Base-by-base conservation (phyloP, 2,113 vertebrate species). In the Siniperca knerii region DNA sequence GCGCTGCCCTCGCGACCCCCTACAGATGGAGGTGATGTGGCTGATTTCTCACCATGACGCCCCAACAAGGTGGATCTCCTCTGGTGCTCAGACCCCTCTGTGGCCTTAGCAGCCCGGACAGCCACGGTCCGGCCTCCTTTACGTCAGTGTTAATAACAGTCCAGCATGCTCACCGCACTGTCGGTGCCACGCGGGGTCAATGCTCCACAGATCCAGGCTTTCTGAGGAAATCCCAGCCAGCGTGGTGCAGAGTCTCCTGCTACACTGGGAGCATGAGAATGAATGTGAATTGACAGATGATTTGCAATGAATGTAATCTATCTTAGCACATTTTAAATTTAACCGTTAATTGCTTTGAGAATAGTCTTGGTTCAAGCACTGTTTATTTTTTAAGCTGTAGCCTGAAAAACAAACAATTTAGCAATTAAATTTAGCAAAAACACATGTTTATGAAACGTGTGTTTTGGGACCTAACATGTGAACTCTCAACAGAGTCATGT, bases 141-240 rank as follows among this genome's bases (percentile, higher is more conserved):
- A 46, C 70, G 84, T 84, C 86, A 73, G 68, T 72, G 77, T 86
- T 91, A 88, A 89, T 91, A 84, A 84, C 75, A 16, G 83, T 67
- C 67, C 61, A 4, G 83, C 61, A 10, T 37, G 81, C 75, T 72
- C 20, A 20, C 78, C 71, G 23, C 13, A 16, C 55, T 40, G 37
- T 7, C 50, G 0, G 77, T 13, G 81, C 73, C 79, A 69, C 11
- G 13, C 33, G 0, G 84, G 89, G 87, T 89, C 87, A 83, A 1
- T 0, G 25, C 83, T 52, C 35, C 0, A 5, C 64, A 44, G 65
- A 74, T 25, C 52, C 2, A 6, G 54, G 75, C 33, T 65, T 61
- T 68, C 46, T 3, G 18, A 67, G 80, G 85, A 79, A 86, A 87
- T 55, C 79, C 84, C 77, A 44, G 75, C 64, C 79, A 67, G 86